Conservation (phyloP, 2,797 vertebrate genomes). For the Ptychobarbus kaznakovi region DNA sequence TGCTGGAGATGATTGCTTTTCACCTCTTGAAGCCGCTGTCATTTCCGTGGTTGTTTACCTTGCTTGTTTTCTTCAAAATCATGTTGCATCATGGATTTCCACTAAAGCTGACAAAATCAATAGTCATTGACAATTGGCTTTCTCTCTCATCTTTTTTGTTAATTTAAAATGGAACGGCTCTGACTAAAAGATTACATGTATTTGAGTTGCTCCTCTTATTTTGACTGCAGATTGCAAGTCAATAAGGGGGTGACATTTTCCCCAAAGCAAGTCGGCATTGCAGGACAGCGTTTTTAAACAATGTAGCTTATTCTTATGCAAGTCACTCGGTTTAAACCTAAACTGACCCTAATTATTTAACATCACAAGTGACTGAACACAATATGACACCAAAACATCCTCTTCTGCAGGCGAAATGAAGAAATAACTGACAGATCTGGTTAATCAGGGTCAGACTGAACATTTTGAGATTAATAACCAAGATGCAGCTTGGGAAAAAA, state of each 20-base stretch:
- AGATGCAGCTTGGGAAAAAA: neutral
- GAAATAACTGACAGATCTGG: neutral
- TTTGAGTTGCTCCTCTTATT: neutral
- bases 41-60: slow-evolving; percentile 72
- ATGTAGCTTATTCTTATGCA: neutral
- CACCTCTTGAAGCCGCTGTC: slow-evolving; percentile 64
- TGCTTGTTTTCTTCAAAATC: slow-evolving; percentile 57
- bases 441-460: neutral
- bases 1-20: slow-evolving; percentile 57
- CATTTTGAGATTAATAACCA: neutral
- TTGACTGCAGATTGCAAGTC: neutral
- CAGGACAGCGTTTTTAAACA: neutral
- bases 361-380: neutral
- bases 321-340: neutral
- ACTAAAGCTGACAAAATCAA: slow-evolving; percentile 33
- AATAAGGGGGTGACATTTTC: neutral
- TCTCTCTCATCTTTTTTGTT: neutral
- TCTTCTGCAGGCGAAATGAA: neutral
- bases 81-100: slow-evolving; percentile 45
- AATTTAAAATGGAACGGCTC: neutral
- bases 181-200: neutral
- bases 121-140: slow-evolving; percentile 10
- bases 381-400: neutral
- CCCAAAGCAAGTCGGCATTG: neutral
- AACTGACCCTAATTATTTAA: neutral